Conservation (phyloP, 2,113 vertebrate genomes). For the Clarias batrachus region DNA sequence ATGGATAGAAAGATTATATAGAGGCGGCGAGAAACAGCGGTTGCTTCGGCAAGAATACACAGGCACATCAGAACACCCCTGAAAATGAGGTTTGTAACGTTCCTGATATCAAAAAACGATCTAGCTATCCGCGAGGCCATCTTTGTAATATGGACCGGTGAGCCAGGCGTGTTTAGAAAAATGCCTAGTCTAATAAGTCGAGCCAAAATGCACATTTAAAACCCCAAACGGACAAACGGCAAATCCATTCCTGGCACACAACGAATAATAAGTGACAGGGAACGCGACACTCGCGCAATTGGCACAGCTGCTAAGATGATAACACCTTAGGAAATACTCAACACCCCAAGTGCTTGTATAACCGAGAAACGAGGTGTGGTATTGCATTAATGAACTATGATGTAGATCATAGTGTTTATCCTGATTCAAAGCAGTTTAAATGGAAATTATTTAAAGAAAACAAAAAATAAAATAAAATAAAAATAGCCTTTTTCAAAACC, state of each 20-base stretch:
- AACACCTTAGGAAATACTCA: constrained; percentile 26
- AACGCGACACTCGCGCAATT: neutral
- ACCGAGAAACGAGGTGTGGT: constrained; percentile 5
- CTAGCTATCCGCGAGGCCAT: constrained; percentile 35
- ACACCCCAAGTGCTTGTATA: constrained; percentile 5
- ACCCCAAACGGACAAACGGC: neutral
- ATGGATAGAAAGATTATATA: neutral
- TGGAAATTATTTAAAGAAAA: neutral
- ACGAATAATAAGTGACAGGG: neutral
- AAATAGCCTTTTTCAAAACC: neutral
- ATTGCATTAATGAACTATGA: constrained; percentile 38
- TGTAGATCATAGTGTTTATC: neutral
- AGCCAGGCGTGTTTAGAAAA: neutral
- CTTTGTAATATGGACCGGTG: constrained; percentile 51
- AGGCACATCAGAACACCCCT: constrained; percentile 72
- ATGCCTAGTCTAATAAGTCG: neutral
- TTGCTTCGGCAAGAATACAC: constrained; percentile 76
- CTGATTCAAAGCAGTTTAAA: neutral
- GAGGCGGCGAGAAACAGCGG: constrained; percentile 69
- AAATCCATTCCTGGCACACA: neutral
- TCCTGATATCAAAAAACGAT: constrained; percentile 38
- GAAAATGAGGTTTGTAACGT: constrained; percentile 38
- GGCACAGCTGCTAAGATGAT: constrained; percentile 28
- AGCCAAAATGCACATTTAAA: constrained; percentile 24
- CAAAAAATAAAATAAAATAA: neutral